Base-by-base conservation (phyloP, 2,888 invertebrate genomes). In the Himalopsyche kuldschensis region DNA sequence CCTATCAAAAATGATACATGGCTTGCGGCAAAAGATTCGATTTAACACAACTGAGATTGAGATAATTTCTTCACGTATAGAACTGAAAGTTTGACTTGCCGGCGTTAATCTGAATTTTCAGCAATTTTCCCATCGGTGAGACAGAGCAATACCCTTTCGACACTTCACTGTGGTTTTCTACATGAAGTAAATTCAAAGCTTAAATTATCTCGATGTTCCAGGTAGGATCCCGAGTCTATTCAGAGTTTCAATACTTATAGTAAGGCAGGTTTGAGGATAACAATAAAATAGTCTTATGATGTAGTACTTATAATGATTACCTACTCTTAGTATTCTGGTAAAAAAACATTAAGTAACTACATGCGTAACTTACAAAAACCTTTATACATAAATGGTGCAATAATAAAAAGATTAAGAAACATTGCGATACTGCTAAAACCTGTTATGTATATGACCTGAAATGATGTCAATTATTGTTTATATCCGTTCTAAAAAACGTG, bases 281-380 rank as follows among this genome's bases (percentile, higher is more conserved):
- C 5, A 69, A 30, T 69, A 69, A 11, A 69, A 24, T 63, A 69
- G 69, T 69, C 69, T 69, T 30, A 69, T 69, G 30, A 69, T 69
- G 69, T 69, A 30, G 69, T 30, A 69, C 69, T 69, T 69, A 69
- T 27, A 69, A 69, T 69, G 69, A 69, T 69, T 69, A 69, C 69
- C 69, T 69, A 69, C 30, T 1, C 41, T 41, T 41, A 41, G 27
- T 30, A 69, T 69, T 69, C 69, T 69, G 69, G 69, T 69, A 69
- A 69, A 69, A 69, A 69, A 69, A 69, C 69, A 69, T 69, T 69
- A 69, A 69, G 69, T 69, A 69, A 69, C 69, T 69, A 63, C 63
- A 63, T 69, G 30, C 69, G 69, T 63, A 63, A 63, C 20, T 20
- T 63, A 63, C 63, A 69, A 69, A 55, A 69, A 30, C 27, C 69